Conservation (phyloP, 2,113 vertebrate genomes). For the Neotoma lepida region DNA sequence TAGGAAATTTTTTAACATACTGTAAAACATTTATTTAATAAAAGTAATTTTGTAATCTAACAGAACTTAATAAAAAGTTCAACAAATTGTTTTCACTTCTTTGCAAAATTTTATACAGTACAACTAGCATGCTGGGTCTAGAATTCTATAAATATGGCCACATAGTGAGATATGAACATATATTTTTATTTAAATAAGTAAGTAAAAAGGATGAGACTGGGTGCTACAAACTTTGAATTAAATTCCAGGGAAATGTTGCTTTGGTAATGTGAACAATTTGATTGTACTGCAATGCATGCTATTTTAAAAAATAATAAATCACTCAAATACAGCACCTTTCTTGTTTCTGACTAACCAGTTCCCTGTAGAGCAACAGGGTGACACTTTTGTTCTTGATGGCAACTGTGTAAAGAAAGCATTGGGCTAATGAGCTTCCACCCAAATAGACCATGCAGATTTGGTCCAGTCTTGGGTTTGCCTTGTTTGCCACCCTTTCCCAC, state of each 20-base stretch:
- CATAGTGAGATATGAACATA: not conserved
- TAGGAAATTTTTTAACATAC: not conserved
- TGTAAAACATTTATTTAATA: conserved; percentile 84
- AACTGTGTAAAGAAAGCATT: not conserved
- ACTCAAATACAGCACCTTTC: not conserved
- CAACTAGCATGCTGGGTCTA: conserved; percentile 25
- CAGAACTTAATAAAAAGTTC: conserved; percentile 72
- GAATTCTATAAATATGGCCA: conserved; percentile 28
- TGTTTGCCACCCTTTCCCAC: not conserved
- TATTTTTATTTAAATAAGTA: not conserved
- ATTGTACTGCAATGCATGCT: conserved; percentile 62
- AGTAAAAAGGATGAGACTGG: not conserved
- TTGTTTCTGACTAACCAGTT: not conserved
- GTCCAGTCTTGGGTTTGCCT: not conserved
- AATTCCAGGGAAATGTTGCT: conserved; percentile 68
- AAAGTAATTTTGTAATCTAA: conserved; percentile 82
- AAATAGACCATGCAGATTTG: not conserved
- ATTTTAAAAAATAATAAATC: not conserved
- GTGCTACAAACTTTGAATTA: not conserved
- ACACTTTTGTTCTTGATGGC: not conserved
- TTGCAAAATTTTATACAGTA: conserved; percentile 73
- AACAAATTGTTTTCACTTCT: conserved; percentile 58
- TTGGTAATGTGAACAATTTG: conserved; percentile 65
- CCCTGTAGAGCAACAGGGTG: not conserved
- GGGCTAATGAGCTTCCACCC: not conserved